Conservation (phyloP, 2,797 vertebrate genomes). For the Coregonus suidteri region DNA sequence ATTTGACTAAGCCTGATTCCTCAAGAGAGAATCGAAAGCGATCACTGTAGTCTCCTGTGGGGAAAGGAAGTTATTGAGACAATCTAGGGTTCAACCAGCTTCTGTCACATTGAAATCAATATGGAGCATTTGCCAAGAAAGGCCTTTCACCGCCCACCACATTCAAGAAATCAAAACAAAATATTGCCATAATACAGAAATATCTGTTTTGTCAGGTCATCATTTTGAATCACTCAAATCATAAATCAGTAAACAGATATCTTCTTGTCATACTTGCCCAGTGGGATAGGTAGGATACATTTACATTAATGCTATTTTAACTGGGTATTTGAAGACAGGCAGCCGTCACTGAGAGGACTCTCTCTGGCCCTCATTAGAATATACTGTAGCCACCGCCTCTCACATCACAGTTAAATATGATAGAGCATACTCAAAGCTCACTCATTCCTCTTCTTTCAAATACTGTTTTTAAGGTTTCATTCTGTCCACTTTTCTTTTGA, state of each 20-base stretch:
- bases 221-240: background rate
- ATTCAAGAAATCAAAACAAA: background rate
- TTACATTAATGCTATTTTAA: no score
- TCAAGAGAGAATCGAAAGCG: background rate
- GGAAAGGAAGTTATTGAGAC: background rate
- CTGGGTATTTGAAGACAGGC: no score
- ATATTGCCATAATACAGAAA: background rate
- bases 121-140: background rate
- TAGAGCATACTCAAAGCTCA: background rate
- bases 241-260: background rate
- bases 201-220: background rate
- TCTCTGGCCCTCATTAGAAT: no score
- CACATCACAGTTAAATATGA: background rate
- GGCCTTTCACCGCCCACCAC: background rate
- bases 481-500: background rate
- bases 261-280: background rate
- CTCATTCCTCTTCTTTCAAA: background rate
- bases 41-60: background rate
- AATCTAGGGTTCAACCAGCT: background rate
- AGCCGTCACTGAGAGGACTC: no score
- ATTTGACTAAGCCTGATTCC: background rate
- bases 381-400: no score
- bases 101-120: background rate
- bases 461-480: background rate
- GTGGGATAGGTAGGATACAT: background rate